Percentiles rank a stretch among this genome's conserved stretches.
phyloP scores from a whole-genome alignment of 2,113 vertebrate genomes.

The Sorex araneus region DNA sequence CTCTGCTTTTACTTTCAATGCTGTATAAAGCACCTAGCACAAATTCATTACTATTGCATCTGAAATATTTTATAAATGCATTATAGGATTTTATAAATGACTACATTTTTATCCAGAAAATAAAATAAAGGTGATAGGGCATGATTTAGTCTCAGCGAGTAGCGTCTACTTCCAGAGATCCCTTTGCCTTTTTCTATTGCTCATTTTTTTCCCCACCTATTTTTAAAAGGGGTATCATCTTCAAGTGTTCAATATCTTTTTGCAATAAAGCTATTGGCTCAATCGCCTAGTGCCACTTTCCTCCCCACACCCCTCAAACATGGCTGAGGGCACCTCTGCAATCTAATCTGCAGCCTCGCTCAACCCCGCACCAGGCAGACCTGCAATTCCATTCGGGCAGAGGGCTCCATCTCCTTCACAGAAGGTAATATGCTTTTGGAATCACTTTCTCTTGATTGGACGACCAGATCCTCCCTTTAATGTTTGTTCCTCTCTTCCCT shows the following conservation, averaged over 20 bases:
- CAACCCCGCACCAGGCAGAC: neutral
- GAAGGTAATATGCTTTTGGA: constrained; percentile 7
- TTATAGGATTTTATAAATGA: neutral
- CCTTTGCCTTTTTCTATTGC: neutral
- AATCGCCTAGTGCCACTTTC: neutral
- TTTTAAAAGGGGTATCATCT: constrained; percentile 28
- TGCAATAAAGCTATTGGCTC: neutral
- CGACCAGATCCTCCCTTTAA: constrained; percentile 18
- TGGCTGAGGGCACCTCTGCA: constrained; percentile 17
- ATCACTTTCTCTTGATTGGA: constrained; percentile 35
- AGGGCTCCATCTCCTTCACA: neutral
- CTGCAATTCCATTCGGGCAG: neutral
- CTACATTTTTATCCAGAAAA: constrained; percentile 9
- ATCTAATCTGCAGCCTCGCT: neutral
- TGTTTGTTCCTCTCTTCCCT: neutral
- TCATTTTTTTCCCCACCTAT: constrained; percentile 8
- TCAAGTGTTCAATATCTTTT: constrained; percentile 35
- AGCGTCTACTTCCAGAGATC: neutral
- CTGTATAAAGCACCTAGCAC: neutral
- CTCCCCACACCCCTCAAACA: neutral
- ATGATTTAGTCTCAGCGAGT: neutral
- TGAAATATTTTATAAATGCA: neutral
- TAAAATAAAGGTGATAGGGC: neutral
- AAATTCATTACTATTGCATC: neutral
- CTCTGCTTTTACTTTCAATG: neutral